Conservation (phyloP, 2,113 vertebrate genomes). For the Leucosticte australis region DNA sequence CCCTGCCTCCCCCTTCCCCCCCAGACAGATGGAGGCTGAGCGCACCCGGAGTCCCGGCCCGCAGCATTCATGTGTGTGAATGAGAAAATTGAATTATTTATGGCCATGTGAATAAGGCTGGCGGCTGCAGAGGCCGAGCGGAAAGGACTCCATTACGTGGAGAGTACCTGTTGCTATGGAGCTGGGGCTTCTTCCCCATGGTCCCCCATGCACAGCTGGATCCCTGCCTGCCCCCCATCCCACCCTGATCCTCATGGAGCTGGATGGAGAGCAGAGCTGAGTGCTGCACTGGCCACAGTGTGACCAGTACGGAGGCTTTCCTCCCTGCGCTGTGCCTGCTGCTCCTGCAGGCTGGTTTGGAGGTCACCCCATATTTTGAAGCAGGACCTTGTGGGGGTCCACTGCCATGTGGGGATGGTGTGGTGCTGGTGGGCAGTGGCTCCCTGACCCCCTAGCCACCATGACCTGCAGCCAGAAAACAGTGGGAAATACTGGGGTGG, state of each 20-base stretch:
- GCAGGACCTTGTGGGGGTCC: no score
- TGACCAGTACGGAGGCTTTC: not conserved
- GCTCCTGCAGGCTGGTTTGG: not conserved
- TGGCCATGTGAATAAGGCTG: constrained; percentile 65
- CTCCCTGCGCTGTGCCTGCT: not conserved
- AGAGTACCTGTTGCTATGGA: constrained; percentile 72
- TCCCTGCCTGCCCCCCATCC: not conserved
- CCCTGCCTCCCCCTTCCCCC: constrained; percentile 33
- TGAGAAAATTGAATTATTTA: constrained; percentile 76
- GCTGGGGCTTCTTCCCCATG: not conserved
- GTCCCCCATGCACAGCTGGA: not conserved
- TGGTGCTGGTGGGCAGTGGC: not conserved
- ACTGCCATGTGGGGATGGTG: not conserved
- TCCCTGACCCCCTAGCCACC: not conserved
- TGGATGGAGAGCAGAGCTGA: not conserved
- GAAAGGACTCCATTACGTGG: constrained; percentile 69
- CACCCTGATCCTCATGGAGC: not conserved
- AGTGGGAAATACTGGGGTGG: not conserved
- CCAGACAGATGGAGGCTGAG: constrained; percentile 67
- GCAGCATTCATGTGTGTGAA: constrained; percentile 72
- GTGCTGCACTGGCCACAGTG: rapidly evolving
- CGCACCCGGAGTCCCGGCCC: not conserved
- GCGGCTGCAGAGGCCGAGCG: constrained; percentile 41
- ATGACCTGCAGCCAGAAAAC: not conserved
- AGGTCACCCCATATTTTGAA: not conserved